Base-by-base conservation (phyloP, 1,140 invertebrate genomes). In the Zaprionus africanus region DNA sequence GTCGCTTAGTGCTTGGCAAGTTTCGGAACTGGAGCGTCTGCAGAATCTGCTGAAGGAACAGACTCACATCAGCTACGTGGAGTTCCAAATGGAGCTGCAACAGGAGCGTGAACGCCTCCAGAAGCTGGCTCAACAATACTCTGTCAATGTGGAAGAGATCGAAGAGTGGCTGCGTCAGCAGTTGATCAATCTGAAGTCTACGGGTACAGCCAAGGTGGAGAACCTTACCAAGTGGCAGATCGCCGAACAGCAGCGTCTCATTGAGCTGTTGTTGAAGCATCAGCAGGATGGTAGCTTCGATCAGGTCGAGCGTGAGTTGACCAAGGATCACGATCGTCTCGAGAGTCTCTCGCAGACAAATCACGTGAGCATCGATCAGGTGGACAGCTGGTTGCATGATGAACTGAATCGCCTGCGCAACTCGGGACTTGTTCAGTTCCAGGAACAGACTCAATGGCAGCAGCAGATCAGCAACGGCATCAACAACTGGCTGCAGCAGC, bases 111-210 rank as follows among this genome's bases (percentile, higher is more conserved):
- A 85, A 12, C 79, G 81, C 3, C 51, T 92, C 0, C 76, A 82
- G n/a, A 71, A 86, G 5, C 59, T 92, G 31, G 90, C 91, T 17
- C 78, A 79, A 60, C 83, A 92, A 38, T 92, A 92, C 41, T 88
- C 91, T 0, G 74, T 92, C 0, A 92, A 87, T 67, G 86, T 92
- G 5, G 86, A 68, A 11, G 83, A 92, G 36, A 81, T 92, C 6
- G 91, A 92, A 51, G 65, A 76, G 28, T 92, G 91, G 91, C 41
- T 92, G 34, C 79, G 86, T 11, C 76, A 91, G n/a, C 91, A 92
- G 36, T 49, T 92, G 31, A 72, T 92, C 15, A 91, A 91, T 34
- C 57, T 92, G 22, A 91, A 84, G 53, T 80, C 85, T 11, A 91
- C 75, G 0, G 91, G 91, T 1, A 78, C 91, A 46, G 70, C 79